Percentiles rank a stretch among this genome's conserved stretches.
These are phyloP conservation scores for Sparidentex hasta DNA, from an alignment of 2,797 vertebrate genomes.

Conservation along the genomic window DNA sequence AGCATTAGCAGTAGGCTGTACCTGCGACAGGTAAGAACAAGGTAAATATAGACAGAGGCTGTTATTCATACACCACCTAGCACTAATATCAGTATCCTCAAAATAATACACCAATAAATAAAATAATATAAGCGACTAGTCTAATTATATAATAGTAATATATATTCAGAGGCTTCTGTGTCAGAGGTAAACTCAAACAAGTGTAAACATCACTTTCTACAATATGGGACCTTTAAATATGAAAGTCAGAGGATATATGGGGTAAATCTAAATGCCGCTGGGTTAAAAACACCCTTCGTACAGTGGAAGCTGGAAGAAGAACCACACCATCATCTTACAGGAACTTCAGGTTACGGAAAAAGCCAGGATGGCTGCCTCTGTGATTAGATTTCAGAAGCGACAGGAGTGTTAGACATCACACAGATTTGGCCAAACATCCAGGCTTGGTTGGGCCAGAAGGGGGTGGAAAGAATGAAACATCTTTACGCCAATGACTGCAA, in stretches of 20 bases:
- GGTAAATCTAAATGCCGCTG: background rate
- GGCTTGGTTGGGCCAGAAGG: slow-evolving; percentile 6
- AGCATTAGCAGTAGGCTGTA: too few species aligned
- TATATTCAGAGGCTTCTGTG: too few species aligned
- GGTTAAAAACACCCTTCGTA: slow-evolving; percentile 20
- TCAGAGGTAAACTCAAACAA: too few species aligned
- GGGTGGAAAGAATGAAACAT: slow-evolving; percentile 34
- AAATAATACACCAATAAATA: too few species aligned
- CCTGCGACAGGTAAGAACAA: too few species aligned
- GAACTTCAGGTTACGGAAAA: slow-evolving; percentile 32
- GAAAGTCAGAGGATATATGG: slow-evolving; percentile 4
- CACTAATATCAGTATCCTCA: too few species aligned
- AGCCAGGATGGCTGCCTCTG: slow-evolving; percentile 21
- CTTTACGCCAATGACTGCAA: slow-evolving; percentile 21
- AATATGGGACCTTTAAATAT: slow-evolving; percentile 6
- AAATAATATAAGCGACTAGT: too few species aligned
- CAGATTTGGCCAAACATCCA: slow-evolving; percentile 43
- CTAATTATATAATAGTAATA: too few species aligned
- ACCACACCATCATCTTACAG: slow-evolving; percentile 26
- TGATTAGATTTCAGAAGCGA: slow-evolving; percentile 58
- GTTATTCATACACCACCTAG: too few species aligned
- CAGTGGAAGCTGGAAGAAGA: slow-evolving; percentile 6
- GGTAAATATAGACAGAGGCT: too few species aligned
- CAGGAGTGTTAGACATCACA: slow-evolving; percentile 32
- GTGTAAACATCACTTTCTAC: too few species aligned